Evolutionary conservation across 2,888 invertebrate species (phyloP), one percentile per base, ranked within the genome.

Genomic region (Coronaproctus castanopsis): DNA sequence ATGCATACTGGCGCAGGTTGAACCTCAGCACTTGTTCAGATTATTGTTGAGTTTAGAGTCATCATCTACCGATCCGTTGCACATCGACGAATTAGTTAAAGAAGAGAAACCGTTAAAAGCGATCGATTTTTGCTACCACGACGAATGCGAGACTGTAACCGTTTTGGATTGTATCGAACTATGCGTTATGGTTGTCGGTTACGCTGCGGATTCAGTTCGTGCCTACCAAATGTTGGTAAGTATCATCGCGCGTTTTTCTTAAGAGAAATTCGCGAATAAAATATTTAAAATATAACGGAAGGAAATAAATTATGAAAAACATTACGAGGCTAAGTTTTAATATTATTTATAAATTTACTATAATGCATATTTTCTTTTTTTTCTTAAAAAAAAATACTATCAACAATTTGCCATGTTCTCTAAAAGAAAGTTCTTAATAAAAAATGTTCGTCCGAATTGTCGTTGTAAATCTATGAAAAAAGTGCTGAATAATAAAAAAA

Each of bases 181-280:
- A 59, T 97, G 97, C 71, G 95, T 98, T 0, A 97, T 98, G 82
- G 97, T 98, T 0, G 91, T 97, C 3, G 95, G 96, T 0, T 98
- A 97, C 72, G 87, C 97, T 0, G 91, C 97, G 3, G 97, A 98
- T 71, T 93, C 96, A 60, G 83, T 87, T 63, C 59, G 64, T 63
- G 89, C 89, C 1, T 89, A 89, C 70, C 90, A 91, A 71, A 90
- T 91, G 89, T 73, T 90, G 75, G 90, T 87, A 71, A 74, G 79
- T 74, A 61, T 56, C 21, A 55, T 50, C 50, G 18, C n/a, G n/a
- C n/a, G n/a, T 19, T 10, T 19, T 53, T 21, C 52, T 20, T 21
- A 22, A 48, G 20, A 36, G n/a, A 1, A 56, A 48, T 48, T 48
- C 10, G n/a, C 49, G 10, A 14, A 14, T 10, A 48, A 14, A 14